A percentile compares a stretch with the other conserved stretches of the same genome.
phyloP scores from a whole-genome alignment of 1,140 invertebrate genomes.

The Theocolax elegans region DNA sequence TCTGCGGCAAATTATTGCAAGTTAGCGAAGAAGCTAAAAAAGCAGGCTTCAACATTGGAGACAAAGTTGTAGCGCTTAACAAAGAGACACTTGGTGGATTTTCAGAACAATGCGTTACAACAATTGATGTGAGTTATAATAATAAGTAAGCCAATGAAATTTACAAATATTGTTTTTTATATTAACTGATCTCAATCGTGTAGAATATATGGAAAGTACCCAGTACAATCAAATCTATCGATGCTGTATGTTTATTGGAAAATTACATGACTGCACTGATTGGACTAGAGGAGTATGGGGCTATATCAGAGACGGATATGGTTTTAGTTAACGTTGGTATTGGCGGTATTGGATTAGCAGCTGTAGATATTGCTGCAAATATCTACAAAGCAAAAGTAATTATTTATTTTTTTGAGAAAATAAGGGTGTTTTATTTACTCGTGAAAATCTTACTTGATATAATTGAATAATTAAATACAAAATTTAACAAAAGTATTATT shows the following conservation, averaged over 20 bases:
- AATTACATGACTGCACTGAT: slow-evolving; percentile 72
- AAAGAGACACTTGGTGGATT: slow-evolving; percentile 68
- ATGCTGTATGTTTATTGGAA: slow-evolving; percentile 68
- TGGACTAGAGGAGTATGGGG: slow-evolving; percentile 68
- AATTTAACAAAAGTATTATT: neutral
- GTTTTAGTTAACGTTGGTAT: slow-evolving; percentile 72
- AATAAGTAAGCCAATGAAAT: neutral
- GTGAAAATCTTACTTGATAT: slow-evolving; percentile 7
- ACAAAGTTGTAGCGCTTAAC: slow-evolving; percentile 69
- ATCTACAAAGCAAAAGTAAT: slow-evolving; percentile 71
- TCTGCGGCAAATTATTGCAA: slow-evolving; percentile 67
- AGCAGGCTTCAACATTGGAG: slow-evolving; percentile 60
- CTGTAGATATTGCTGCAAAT: slow-evolving; percentile 73
- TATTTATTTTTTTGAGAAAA: neutral
- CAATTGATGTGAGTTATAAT: slow-evolving; percentile 60
- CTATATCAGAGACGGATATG: slow-evolving; percentile 68
- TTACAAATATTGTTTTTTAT: no score
- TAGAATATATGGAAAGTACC: slow-evolving; percentile 73
- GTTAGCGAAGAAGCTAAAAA: slow-evolving; percentile 55
- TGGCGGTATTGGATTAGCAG: slow-evolving; percentile 71
- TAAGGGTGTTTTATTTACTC: neutral
- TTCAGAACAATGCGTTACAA: slow-evolving; percentile 68
- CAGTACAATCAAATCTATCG: slow-evolving; percentile 60
- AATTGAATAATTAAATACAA: neutral
- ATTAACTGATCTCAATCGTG: slow-evolving; percentile 39